Base-by-base conservation (phyloP, 2,113 vertebrate genomes). In the Lamprologus callipterus region DNA sequence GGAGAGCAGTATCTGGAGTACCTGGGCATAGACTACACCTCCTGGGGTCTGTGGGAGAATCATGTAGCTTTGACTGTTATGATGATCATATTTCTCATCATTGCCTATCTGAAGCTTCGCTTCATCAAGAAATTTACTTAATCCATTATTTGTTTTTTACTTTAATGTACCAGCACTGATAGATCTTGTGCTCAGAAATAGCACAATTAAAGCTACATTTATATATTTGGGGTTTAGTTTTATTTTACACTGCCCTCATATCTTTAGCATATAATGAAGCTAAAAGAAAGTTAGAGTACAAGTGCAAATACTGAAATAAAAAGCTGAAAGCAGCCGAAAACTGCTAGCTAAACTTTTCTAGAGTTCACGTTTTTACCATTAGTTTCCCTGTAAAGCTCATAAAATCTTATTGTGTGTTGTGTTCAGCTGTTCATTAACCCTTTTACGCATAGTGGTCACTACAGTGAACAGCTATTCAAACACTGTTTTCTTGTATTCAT, bases 31-130 rank as follows among this genome's bases (percentile, higher is more conserved):
- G 94, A 97, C 5, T 54, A 81, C 4, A 97, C 93, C 8, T 6
- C 80, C n/a, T 99, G 98, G 98, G 97, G 96, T 8, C 88, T 98
- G 54, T 99, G 98, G 98, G 91, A 94, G 95, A 99, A 99, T 81
- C 97, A 99, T 1, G 10, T 98, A 45, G 98, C 97, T 16, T 85
- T 99, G 47, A 90, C 86, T 9, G 94, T 96, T 70, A 98, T 99
- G 98, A 96, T 87, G 0, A 0, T 97, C 3, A 93, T 97, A 54
- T 98, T 98, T 93, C 95, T 99, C 4, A 82, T 86, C 45, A 97
- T 98, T 5, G 91, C 97, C 2, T 99, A 98, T 86, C 79, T 99
- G 89, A 98, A 98, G 88, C 91, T 99, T 70, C 68, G 88, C 82
- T 97, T 97, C 89, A 97, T 99, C 92, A 98, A 97, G 92, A 99